Evolutionary conservation across 2,888 invertebrate species (phyloP), one percentile per base, ranked within the genome.

Genomic region (Sesia apiformis): DNA sequence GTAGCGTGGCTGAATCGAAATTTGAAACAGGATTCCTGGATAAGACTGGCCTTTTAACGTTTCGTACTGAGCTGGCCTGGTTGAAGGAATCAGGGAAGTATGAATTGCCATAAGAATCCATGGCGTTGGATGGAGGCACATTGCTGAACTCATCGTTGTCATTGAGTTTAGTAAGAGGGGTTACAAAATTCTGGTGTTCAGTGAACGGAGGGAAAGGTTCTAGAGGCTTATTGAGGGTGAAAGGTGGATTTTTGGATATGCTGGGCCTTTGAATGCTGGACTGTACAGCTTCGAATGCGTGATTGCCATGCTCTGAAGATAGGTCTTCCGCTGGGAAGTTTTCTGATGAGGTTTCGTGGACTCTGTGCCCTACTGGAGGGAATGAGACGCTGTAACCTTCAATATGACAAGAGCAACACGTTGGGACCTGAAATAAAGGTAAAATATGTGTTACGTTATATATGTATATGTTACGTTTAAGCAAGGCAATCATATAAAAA

Each of bases 391-490:
- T 90, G 69, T 94, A 95, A 3, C 94, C 95, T 70, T 94, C 94
- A 6, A 96, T 93, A 72, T 95, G 95, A 67, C 95, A 96, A 3
- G 95, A 94, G 67, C 95, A 96, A 65, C 95, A 95, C 0, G 94
- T 94, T 39, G 95, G 95, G 1, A 94, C 92, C 93, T 93, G 74
- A 7, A 78, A 78, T 58, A 52, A 23, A 23, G 2, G 23, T 23
- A 23, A 1, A 23, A 23, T 23, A 23, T 23, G 2, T 23, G 23
- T 23, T 23, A 23, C 23, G 23, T 23, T 23, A n/a, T n/a, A n/a
- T n/a, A n/a, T n/a, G n/a, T n/a, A n/a, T n/a, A n/a, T 23, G 23
- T 23, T 23, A 23, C 23, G 23, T 23, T 23, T 23, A 23, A 23
- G 23, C 23, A 23, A 23, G 23, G 23, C 23, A 23, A 23, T n/a